These are phyloP conservation scores for Cherax destructor DNA, from an alignment of 1,140 invertebrate species.

Conservation along the genomic window DNA sequence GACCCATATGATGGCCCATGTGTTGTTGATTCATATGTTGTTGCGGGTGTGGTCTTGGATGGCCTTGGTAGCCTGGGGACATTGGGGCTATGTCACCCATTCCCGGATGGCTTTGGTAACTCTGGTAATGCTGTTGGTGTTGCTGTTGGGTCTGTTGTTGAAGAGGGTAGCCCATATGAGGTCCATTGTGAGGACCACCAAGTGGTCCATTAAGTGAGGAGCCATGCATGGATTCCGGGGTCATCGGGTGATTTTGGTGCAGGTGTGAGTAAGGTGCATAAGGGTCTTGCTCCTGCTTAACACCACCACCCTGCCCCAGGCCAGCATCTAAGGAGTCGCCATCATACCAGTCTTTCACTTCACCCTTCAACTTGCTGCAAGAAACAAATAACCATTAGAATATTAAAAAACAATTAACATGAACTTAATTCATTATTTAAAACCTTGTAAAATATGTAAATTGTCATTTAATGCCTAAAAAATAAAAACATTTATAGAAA, in stretches of 20 bases:
- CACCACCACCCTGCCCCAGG: background rate
- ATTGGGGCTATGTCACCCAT: slow-evolving; percentile 70
- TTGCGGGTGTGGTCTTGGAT: slow-evolving; percentile 53
- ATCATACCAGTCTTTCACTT: slow-evolving; percentile 64
- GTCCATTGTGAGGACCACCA: slow-evolving; percentile 72
- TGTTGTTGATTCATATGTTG: slow-evolving; percentile 58
- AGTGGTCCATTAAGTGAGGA: slow-evolving; percentile 66
- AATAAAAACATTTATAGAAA: no score
- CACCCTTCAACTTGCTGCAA: slow-evolving; percentile 59
- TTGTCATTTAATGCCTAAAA: background rate
- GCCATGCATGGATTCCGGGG: slow-evolving; percentile 60
- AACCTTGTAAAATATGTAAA: no score
- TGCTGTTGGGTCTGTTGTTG: slow-evolving; percentile 68
- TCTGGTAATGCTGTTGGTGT: slow-evolving; percentile 74
- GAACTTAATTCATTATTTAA: no score
- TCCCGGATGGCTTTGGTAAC: slow-evolving; percentile 57
- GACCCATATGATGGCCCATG: slow-evolving; percentile 60
- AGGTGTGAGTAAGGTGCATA: slow-evolving; percentile 52
- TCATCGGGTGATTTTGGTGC: slow-evolving; percentile 61
- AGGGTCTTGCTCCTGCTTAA: slow-evolving; percentile 50
- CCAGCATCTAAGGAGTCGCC: slow-evolving; percentile 49
- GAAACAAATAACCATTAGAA: background rate
- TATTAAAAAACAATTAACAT: background rate
- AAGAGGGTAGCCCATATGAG: slow-evolving; percentile 73
- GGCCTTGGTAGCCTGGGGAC: slow-evolving; percentile 69